Base-by-base conservation (phyloP, 2,888 invertebrate genomes). In the Epinotia demarniana region DNA sequence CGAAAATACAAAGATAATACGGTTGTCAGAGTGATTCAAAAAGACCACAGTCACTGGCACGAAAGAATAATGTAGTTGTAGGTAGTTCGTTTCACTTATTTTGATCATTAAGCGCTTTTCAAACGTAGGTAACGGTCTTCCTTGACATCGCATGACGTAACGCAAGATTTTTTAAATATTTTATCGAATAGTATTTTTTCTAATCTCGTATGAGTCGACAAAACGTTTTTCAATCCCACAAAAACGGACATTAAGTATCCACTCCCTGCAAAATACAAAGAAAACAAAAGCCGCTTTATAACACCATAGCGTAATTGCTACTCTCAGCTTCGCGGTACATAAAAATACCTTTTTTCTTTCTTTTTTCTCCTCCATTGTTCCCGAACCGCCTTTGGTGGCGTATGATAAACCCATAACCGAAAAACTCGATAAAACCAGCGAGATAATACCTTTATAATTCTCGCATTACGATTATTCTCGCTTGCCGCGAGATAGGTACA, bases 391-490 rank as follows among this genome's bases (percentile, higher is more conserved):
- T 66, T 75, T 64, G 71, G 75, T 75, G 75, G 71, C 60, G 71
- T 71, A 75, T 71, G 75, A 75, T 75, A 75, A 75, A 75, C 75
- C 66, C 60, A 75, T 75, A 75, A 73, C 76, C 76, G 69, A 76
- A 76, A 76, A 73, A 76, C 73, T 73, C 69, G 76, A 76, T 76
- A 73, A 76, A 76, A 73, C 73, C 55, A n/a, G 55, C 78, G 76
- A 79, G 80, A 81, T 84, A 82, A 83, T 82, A 79, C 78, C 78
- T 84, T 86, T 81, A 77, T 79, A 85, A 79, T 78, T 78, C 79
- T 82, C 81, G 85, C 82, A 83, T 87, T 84, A 87, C 88, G 87
- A 90, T 91, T 90, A 88, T 91, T 90, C 90, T 87, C 90, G 90
- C 90, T 87, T 85, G 75, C 78, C 77, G 75, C 73, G 53, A 64